Conservation (phyloP, 1,140 invertebrate genomes). For the Bombus soroeensis region DNA sequence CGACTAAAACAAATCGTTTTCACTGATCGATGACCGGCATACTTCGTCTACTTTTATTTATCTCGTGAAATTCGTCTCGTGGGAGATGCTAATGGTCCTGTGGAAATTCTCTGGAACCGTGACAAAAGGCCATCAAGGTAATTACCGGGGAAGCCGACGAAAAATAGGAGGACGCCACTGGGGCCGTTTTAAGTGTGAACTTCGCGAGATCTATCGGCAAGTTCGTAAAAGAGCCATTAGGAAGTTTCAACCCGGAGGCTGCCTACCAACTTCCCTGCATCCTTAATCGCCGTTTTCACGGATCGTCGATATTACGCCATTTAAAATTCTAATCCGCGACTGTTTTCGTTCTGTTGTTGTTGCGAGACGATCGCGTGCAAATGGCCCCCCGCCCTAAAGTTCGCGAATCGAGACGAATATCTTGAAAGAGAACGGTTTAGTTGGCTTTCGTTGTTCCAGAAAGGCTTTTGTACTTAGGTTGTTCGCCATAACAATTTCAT, state of each 20-base stretch:
- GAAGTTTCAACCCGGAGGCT: slow-evolving; percentile 43
- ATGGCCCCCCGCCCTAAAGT: not conserved
- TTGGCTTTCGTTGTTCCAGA: not conserved
- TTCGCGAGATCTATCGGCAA: slow-evolving; percentile 55
- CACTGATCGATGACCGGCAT: not conserved
- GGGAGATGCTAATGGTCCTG: slow-evolving; percentile 46
- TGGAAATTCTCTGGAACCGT: slow-evolving; percentile 18
- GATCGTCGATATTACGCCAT: slow-evolving; percentile 43
- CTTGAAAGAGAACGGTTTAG: not conserved
- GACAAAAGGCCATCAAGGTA: slow-evolving; percentile 46
- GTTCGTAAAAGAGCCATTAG: slow-evolving; percentile 60
- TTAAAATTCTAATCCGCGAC: slow-evolving; percentile 64
- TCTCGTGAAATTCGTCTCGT: not conserved
- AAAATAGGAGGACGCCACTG: slow-evolving; percentile 41
- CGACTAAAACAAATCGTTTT: not conserved
- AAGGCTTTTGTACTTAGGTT: no score
- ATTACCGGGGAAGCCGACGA: slow-evolving; percentile 41
- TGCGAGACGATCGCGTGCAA: not conserved
- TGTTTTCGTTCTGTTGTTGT: slow-evolving; percentile 35
- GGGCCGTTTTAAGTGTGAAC: slow-evolving; percentile 29
- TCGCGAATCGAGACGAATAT: not conserved
- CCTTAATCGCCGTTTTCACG: slow-evolving; percentile 58
- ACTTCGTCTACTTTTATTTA: not conserved
- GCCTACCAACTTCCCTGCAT: slow-evolving; percentile 30
- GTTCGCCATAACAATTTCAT: slow-evolving; percentile 2